These are phyloP conservation scores for Orthosia gracilis DNA, from an alignment of 2,888 invertebrate genomes.

Conservation along the genomic window DNA sequence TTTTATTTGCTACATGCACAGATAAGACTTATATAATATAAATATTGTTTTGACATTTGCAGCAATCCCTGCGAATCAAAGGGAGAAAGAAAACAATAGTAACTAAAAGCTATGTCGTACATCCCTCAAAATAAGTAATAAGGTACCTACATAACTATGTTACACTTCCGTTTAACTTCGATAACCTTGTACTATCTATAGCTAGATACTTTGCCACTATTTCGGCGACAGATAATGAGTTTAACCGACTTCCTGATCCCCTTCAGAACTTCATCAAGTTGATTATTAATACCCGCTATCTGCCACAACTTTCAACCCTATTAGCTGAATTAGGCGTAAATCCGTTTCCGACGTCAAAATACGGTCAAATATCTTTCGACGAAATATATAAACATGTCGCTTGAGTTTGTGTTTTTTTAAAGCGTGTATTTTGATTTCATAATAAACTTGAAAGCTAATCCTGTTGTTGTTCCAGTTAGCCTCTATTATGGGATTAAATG, in stretches of 20 bases:
- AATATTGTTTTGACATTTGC: not conserved
- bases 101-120: not conserved
- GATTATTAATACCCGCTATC: constrained; percentile 45
- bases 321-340: constrained; percentile 33
- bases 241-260: constrained; percentile 55
- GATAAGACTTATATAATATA: not conserved
- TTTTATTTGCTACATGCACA: not conserved
- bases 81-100: no score
- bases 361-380: not conserved
- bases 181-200: not conserved
- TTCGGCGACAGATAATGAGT: constrained; percentile 45
- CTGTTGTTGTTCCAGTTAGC: constrained; percentile 6
- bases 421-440: constrained; percentile 17
- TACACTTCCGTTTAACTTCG: constrained; percentile 7
- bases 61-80: not conserved
- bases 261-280: constrained; percentile 53
- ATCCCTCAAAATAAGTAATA: constrained; percentile 9
- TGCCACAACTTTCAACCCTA: constrained; percentile 24
- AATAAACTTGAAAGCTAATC: constrained; percentile 21
- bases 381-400: constrained; percentile 12
- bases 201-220: constrained; percentile 7
- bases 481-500: constrained; percentile 16
- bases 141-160: constrained; percentile 2
- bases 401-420: not conserved
- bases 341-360: constrained; percentile 1